Evolutionary conservation across 2,888 invertebrate species (phyloP), one percentile per base, ranked within the genome.

Genomic region (Cephus spinipes): DNA sequence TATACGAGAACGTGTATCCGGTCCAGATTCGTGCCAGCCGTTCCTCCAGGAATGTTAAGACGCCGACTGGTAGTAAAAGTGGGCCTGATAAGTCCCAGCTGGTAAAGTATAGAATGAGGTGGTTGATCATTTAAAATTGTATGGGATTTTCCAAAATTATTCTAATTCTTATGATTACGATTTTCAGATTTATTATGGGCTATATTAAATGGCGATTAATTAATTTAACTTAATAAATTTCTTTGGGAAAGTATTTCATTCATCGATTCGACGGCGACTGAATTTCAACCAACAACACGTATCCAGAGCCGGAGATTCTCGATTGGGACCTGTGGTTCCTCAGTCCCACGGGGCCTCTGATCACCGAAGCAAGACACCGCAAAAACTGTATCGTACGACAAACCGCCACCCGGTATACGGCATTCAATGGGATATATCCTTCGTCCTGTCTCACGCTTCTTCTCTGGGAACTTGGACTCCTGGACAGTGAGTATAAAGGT

Each of bases 361-460:
- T 81, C 89, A 83, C 73, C 85, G 86, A 87, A 89, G 87, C 88
- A 86, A 85, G 83, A 87, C 87, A 89, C 88, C 88, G 86, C 88
- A 89, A 87, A 84, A 87, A 87, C 82, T 81, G 78, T 79, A 79
- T 77, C 74, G 35, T 32, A 35, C 33, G 33, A 74, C 74, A 33
- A 55, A 35, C 74, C 74, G 36, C 74, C 33, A 34, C 35, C 74
- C 36, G 74, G 74, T 34, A 34, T 34, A 30, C 34, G 35, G 34
- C 74, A 34, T 34, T 33, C n/a, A 23, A 9, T 35, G 36, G 30
- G 74, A 74, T n/a, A 73, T 34, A 74, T 74, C 74, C 74, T 33
- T 74, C 74, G 33, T 74, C 74, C 74, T 34, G 74, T 74, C 71
- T 71, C 71, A 71, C 71, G 71, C 55, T 55, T 55, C 55, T 55